phyloP scores from a whole-genome alignment of 2,888 invertebrate species.

The Spodoptera exigua region DNA sequence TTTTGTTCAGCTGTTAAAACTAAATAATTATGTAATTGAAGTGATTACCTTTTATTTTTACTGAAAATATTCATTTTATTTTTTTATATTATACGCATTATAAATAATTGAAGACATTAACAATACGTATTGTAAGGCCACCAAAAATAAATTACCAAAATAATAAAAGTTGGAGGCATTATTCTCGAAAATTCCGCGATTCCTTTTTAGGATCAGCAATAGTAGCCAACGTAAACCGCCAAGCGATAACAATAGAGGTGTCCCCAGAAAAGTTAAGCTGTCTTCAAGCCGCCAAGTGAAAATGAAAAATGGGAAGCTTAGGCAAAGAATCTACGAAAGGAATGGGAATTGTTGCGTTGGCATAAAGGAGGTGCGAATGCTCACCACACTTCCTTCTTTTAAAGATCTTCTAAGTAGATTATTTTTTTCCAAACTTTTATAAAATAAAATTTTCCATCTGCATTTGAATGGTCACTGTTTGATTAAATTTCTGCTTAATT shows the following conservation, averaged over 20 bases:
- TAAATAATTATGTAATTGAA: too few relatives aligned
- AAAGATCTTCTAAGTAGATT: conserved; percentile 24
- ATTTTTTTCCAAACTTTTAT: neutral
- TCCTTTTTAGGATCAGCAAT: conserved; percentile 29
- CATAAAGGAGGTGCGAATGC: conserved; percentile 27
- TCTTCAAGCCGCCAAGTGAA: conserved; percentile 48
- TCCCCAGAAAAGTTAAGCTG: conserved; percentile 50
- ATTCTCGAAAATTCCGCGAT: conserved; percentile 13
- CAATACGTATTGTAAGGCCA: too few relatives aligned
- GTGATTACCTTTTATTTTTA: too few relatives aligned
- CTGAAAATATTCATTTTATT: too few relatives aligned
- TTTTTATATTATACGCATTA: too few relatives aligned
- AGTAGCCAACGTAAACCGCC: conserved; percentile 28
- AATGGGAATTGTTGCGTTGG: conserved; percentile 39
- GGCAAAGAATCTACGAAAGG: conserved; percentile 45
- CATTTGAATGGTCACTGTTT: too few relatives aligned
- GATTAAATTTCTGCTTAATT: too few relatives aligned
- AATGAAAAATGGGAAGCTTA: conserved; percentile 55
- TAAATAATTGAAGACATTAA: too few relatives aligned
- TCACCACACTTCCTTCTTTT: conserved; percentile 21
- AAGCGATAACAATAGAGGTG: conserved; percentile 49
- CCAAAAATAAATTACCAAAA: too few relatives aligned
- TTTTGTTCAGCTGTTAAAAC: too few relatives aligned
- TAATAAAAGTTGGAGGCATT: neutral
- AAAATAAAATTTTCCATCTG: too few relatives aligned